phyloP scores from a whole-genome alignment of 2,888 invertebrate species.

The Chirona hameri region DNA sequence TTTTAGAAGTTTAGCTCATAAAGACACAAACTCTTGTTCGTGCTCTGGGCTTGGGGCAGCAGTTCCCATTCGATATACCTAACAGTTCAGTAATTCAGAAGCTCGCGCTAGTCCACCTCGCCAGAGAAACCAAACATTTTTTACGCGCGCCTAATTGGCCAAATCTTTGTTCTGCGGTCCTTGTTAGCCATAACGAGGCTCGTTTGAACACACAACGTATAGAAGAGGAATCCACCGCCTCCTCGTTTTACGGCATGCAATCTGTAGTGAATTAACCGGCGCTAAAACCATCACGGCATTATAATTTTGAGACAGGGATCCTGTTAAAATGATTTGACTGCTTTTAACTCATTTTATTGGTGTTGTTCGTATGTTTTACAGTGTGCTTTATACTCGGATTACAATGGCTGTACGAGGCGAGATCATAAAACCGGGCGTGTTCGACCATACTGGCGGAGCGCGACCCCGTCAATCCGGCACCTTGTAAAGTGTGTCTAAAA shows the following conservation, averaged over 20 bases:
- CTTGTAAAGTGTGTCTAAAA: constrained; percentile 8
- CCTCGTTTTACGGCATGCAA: background rate
- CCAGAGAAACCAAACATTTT: background rate
- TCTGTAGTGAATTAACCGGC: constrained; percentile 4
- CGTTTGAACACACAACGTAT: constrained; percentile 14
- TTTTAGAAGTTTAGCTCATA: too few species aligned
- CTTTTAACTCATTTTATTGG: constrained; percentile 7
- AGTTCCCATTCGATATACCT: too few species aligned
- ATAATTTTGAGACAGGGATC: constrained; percentile 13
- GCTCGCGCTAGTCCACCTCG: background rate
- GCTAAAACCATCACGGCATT: constrained; percentile 26
- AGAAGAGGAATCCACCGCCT: background rate
- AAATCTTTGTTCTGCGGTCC: constrained; percentile 12
- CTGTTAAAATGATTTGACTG: constrained; percentile 26
- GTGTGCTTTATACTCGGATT: constrained; percentile 1
- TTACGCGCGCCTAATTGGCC: background rate
- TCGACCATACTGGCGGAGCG: background rate
- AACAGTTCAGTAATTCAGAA: background rate
- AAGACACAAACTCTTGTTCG: too few species aligned
- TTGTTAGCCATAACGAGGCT: constrained; percentile 25
- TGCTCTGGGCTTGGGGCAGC: too few species aligned
- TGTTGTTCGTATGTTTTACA: constrained; percentile 23
- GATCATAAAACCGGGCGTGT: constrained; percentile 3
- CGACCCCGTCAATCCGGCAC: background rate
- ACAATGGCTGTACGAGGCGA: background rate